phyloP scores from a whole-genome alignment of 2,797 vertebrate species.

The Lerista edwardsae region DNA sequence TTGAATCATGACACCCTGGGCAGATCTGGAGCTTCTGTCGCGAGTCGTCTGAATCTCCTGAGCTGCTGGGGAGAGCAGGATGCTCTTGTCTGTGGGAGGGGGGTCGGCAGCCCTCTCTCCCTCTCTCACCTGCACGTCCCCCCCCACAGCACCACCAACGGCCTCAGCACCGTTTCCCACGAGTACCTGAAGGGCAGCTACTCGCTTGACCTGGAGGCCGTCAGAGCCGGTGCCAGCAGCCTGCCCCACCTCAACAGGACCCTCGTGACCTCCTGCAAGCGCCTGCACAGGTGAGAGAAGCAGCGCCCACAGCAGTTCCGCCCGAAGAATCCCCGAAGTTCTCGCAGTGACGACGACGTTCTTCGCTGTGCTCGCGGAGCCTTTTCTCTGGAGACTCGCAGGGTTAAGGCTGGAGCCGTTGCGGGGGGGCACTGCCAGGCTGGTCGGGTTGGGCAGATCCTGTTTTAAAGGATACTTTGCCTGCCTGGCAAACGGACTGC shows the following conservation, averaged over 20 bases:
- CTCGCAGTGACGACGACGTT: too few species aligned
- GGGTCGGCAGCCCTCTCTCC: too few species aligned
- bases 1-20: not conserved
- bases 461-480: too few species aligned
- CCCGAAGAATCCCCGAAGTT: too few species aligned
- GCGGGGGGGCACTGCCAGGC: too few species aligned
- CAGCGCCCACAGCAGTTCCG: too few species aligned
- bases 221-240: conserved; percentile 87
- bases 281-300: conserved; percentile 86
- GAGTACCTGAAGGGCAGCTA: conserved; percentile 97
- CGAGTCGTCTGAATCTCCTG: not conserved
- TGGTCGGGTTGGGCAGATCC: too few species aligned
- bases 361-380: too few species aligned
- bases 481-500: too few species aligned
- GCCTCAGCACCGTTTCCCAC: conserved; percentile 89
- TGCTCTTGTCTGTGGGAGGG: not conserved
- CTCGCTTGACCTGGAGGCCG: conserved; percentile 91
- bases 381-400: too few species aligned
- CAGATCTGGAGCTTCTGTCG: not conserved
- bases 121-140: not conserved
- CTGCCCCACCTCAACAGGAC: conserved; percentile 94
- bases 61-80: not conserved
- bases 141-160: conserved; percentile 81
- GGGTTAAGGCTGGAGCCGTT: too few species aligned
- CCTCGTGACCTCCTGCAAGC: conserved; percentile 89